These are phyloP conservation scores for Orycteropus afer DNA, from an alignment of 2,113 vertebrate species.

Conservation along the genomic window DNA sequence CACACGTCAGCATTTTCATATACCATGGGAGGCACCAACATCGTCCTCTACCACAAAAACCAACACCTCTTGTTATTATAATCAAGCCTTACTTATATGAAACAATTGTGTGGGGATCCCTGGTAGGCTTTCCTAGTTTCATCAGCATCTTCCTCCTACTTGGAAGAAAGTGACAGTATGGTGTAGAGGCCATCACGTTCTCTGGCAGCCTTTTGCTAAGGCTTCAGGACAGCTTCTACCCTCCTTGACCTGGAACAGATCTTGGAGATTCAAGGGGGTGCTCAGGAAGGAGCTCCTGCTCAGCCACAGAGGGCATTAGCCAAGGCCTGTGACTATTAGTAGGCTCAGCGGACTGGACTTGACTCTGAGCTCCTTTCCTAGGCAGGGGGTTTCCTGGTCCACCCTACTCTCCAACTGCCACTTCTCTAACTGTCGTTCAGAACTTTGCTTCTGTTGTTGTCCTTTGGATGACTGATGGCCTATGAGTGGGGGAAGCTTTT, in stretches of 20 bases:
- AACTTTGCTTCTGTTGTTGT: background rate
- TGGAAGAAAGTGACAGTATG: background rate
- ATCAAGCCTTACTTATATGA: background rate
- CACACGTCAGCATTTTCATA: background rate
- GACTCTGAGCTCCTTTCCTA: background rate
- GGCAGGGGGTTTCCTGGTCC: background rate
- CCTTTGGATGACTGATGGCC: background rate
- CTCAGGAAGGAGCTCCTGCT: background rate
- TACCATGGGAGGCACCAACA: too few relatives aligned
- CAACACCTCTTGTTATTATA: background rate
- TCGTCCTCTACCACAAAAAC: background rate
- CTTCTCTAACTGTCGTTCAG: conserved; percentile 65
- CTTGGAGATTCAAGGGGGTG: background rate
- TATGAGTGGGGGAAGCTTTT: background rate
- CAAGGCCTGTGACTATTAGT: too few relatives aligned
- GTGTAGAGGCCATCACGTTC: background rate
- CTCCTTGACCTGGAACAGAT: background rate
- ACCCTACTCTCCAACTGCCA: conserved; percentile 56
- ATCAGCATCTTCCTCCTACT: background rate
- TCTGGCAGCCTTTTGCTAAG: background rate
- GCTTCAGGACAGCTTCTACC: background rate
- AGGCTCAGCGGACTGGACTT: background rate
- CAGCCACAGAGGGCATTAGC: too few relatives aligned
- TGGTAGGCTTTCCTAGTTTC: background rate
- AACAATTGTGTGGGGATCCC: background rate